Evolutionary conservation across 2,797 vertebrate genomes (phyloP).

Genomic region (Rhinella marina): DNA sequence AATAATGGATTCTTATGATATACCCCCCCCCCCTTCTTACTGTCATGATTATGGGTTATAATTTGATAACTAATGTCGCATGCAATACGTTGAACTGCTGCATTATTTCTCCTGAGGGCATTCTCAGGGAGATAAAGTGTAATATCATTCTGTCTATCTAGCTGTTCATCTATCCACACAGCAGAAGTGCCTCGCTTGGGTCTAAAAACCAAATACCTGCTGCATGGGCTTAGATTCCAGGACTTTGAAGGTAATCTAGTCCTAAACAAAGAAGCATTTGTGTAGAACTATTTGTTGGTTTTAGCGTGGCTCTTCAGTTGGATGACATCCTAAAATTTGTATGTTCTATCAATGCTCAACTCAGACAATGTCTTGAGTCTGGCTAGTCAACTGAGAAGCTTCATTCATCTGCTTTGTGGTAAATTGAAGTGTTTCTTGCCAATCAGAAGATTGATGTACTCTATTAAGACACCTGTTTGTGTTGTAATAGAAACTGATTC

Average conservation of each 20-base stretch:
- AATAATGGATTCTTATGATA: background rate
- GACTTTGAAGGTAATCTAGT: conserved; percentile 21
- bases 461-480: conserved; percentile 59
- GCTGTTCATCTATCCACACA: conserved; percentile 8
- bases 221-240: conserved; percentile 32
- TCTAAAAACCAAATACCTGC: conserved; percentile 29
- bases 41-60: background rate
- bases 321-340: conserved; percentile 43
- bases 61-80: background rate
- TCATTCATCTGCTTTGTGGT: conserved; percentile 55
- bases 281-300: conserved; percentile 42
- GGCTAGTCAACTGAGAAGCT: conserved; percentile 53
- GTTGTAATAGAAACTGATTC: conserved; percentile 62
- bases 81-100: no score
- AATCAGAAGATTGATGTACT: conserved; percentile 65
- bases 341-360: conserved; percentile 48
- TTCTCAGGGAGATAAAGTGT: conserved; percentile 2
- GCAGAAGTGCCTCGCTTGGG: background rate
- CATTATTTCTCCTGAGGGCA: background rate
- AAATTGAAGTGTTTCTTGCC: conserved; percentile 58
- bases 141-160: conserved; percentile 17
- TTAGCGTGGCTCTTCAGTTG: conserved; percentile 39
- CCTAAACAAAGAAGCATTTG: conserved; percentile 35
- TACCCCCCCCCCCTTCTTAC: no score
- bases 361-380: conserved; percentile 47